Conservation (phyloP, 2,888 invertebrate species). For the Branchellion lobata region DNA sequence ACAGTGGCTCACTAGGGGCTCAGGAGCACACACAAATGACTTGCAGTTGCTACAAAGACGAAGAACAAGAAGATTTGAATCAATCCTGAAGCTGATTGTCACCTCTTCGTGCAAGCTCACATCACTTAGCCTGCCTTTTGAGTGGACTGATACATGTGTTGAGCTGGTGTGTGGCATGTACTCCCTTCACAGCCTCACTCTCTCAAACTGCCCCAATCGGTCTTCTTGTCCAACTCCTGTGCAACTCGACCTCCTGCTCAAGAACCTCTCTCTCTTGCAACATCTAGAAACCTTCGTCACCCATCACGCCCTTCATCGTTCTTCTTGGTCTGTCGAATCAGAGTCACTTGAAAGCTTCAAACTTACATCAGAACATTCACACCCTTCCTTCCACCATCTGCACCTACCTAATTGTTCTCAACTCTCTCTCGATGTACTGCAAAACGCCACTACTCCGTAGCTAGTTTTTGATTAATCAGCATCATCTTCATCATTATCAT, state of each 20-base stretch:
- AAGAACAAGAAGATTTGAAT: background rate
- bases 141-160: background rate
- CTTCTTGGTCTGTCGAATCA: background rate
- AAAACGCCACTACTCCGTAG: background rate
- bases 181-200: background rate
- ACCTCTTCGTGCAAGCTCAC: background rate
- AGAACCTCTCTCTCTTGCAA: background rate
- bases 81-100: background rate
- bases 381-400: background rate
- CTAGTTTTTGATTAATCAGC: background rate
- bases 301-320: background rate
- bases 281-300: background rate
- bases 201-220: background rate
- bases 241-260: background rate
- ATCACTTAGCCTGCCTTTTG: background rate
- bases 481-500: conserved; percentile 11
- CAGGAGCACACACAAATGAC: background rate
- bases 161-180: background rate
- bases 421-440: background rate
- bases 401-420: background rate
- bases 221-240: background rate
- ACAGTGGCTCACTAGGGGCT: background rate
- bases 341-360: background rate
- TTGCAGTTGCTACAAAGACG: background rate
- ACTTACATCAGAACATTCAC: background rate